Evolutionary conservation across 2,888 invertebrate species (phyloP), one percentile per base, ranked within the genome.

Genomic region (Rhamnusium bicolor): DNA sequence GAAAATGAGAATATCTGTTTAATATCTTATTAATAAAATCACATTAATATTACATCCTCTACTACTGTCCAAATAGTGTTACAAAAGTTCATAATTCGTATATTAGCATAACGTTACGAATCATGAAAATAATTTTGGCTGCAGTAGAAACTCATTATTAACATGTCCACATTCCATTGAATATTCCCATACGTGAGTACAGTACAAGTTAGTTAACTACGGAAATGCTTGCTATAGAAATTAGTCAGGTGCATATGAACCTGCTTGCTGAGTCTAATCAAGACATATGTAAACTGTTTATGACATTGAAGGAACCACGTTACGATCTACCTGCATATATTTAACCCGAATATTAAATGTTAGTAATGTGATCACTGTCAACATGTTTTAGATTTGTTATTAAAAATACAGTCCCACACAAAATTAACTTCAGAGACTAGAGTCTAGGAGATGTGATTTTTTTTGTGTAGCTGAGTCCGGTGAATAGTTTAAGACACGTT

Each of bases 81-180:
- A 32, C 14, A 32, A 18, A 32, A 18, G 32, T 12, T 56, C 29
- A 58, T 7, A 18, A 54, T 54, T 54, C 19, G 0, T 7, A 54
- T 54, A 54, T 54, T 54, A 10, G 54, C 54, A 54, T 24, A 24
- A n/a, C 54, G 16, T 21, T 24, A 54, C 54, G 40, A 40, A 40
- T 40, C 24, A 74, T 77, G 74, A 77, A 74, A 74, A 76, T 40
- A 40, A n/a, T 76, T 77, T 74, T 74, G 77, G 77, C 72, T 21
- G 54, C 24, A 54, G n/a, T 21, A 54, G 14, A 6, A 54, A 73
- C 74, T 77, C n/a, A n/a, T n/a, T 77, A 77, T 77, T 77, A 77
- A 77, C 74, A 74, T 77, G 77, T 74, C 74, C 77, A 77, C 77
- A 77, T 77, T 77, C 77, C 77, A 66, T 14, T 24, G 65, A 71